phyloP scores from a whole-genome alignment of 1,140 invertebrate species.

The Paralvinella palmiformis region DNA sequence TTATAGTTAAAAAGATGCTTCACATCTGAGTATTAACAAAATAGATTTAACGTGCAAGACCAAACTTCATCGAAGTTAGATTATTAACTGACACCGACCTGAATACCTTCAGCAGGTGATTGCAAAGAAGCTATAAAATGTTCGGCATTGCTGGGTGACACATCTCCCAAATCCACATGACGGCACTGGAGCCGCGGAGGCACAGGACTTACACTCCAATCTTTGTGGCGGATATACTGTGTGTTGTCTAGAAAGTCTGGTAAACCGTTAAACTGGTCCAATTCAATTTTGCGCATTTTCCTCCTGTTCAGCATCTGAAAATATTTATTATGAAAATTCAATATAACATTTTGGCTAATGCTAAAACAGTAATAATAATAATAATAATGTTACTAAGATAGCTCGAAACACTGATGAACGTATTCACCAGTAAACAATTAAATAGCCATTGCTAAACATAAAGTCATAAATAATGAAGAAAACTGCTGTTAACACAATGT shows the following conservation, averaged over 20 bases:
- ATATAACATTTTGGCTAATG: neutral
- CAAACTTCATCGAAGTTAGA: no score
- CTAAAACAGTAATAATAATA: neutral
- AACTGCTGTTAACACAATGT: no score
- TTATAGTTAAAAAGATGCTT: no score
- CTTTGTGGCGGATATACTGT: neutral
- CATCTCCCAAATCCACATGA: conserved; percentile 31
- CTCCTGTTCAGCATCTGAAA: conserved; percentile 6
- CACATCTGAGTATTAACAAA: no score
- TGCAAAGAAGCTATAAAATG: conserved; percentile 29
- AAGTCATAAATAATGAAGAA: no score
- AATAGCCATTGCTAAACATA: no score
- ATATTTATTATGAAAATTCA: neutral
- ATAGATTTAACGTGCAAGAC: no score
- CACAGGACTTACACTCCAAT: conserved; percentile 25
- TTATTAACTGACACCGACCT: conserved; percentile 23
- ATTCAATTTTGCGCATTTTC: neutral
- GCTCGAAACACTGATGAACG: no score
- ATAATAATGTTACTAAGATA: no score
- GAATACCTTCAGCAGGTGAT: conserved; percentile 29
- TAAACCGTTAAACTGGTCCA: neutral
- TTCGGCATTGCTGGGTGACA: conserved; percentile 28
- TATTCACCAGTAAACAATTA: no score
- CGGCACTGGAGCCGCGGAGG: conserved; percentile 25
- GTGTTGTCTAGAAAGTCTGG: conserved; percentile 9